Percentiles rank a stretch among this genome's conserved stretches.
Conservation (phyloP, 2,797 vertebrate species). For the Gallinago stenura region DNA sequence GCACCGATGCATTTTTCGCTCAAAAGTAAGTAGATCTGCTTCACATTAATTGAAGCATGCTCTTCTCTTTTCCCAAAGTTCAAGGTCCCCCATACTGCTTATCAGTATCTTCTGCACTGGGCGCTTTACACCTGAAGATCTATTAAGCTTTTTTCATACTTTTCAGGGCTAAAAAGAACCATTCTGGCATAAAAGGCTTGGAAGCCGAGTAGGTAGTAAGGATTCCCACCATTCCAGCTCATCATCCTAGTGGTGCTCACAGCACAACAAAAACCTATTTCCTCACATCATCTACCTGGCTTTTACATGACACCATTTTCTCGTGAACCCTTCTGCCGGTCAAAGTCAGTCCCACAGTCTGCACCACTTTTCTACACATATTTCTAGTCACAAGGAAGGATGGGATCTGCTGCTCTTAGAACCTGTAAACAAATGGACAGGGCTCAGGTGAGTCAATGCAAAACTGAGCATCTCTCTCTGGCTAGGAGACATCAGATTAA, state of each 20-base stretch:
- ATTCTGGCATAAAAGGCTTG: neutral
- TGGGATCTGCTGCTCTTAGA: neutral
- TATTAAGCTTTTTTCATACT: neutral
- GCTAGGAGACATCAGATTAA: neutral
- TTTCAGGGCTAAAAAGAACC: neutral
- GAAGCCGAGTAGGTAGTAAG: neutral
- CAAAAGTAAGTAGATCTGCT: neutral
- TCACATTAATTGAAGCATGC: neutral
- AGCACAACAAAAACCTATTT: neutral
- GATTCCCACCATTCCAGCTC: neutral
- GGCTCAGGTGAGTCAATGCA: neutral
- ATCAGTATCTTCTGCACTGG: neutral
- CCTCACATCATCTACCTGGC: neutral
- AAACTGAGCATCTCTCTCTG: neutral
- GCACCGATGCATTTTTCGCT: neutral
- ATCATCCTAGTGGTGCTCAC: neutral
- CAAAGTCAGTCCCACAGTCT: neutral
- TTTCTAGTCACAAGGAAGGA: neutral
- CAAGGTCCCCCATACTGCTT: neutral
- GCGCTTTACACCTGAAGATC: neutral
- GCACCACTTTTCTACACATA: neutral
- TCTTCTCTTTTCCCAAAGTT: neutral
- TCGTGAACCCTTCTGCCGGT: neutral
- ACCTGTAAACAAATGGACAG: neutral
- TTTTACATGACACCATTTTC: neutral